These are phyloP conservation scores for Hylia prasina DNA, from an alignment of 2,113 vertebrate species.

Conservation along the genomic window DNA sequence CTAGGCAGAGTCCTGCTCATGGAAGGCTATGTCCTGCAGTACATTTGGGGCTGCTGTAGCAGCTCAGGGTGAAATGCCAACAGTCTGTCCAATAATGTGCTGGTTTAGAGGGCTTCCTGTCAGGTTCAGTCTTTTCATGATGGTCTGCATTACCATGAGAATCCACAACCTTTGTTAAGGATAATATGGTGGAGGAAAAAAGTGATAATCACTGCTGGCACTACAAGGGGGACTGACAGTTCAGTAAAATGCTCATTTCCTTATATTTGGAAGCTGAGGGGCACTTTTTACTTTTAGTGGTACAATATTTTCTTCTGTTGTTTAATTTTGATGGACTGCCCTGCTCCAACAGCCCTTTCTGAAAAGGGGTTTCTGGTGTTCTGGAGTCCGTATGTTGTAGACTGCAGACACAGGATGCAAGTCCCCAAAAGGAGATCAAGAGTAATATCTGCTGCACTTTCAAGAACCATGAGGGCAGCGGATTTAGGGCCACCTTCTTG, in stretches of 20 bases:
- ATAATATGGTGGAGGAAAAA: not conserved
- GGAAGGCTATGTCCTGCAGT: not conserved
- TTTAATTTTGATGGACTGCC: not conserved
- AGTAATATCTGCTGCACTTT: not conserved
- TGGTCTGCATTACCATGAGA: not conserved
- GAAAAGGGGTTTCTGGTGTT: not conserved
- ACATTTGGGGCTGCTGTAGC: not conserved
- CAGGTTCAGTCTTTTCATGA: not conserved
- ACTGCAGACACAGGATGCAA: not conserved
- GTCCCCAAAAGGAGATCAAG: not conserved
- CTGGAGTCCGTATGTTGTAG: not conserved
- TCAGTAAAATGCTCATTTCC: not conserved
- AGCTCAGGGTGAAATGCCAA: not conserved
- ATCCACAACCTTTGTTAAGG: not conserved
- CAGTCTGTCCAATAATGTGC: not conserved
- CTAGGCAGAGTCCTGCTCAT: not conserved
- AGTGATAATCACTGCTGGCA: not conserved
- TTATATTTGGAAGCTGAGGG: not conserved
- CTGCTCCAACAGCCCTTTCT: not conserved
- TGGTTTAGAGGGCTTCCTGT: not conserved
- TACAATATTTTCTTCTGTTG: not conserved
- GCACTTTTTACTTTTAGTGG: not conserved
- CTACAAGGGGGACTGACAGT: not conserved
- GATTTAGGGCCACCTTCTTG: not conserved
- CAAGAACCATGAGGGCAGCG: not conserved